phyloP scores from a whole-genome alignment of 2,888 invertebrate genomes.

The Sesamia inferens region DNA sequence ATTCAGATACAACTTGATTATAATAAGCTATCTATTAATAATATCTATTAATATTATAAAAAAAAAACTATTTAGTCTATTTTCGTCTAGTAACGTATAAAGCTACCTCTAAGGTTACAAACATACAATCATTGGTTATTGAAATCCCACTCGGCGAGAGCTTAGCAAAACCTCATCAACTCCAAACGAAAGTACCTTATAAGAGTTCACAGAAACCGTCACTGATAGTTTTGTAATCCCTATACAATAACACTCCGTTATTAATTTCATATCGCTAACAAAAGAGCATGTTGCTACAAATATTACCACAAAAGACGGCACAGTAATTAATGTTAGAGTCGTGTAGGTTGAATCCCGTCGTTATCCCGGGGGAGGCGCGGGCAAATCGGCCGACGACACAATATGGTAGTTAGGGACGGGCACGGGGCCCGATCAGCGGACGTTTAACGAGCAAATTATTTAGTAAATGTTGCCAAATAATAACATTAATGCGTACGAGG shows the following conservation, averaged over 20 bases:
- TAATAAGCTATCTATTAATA: too few relatives aligned
- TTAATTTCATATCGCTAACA: constrained; percentile 84
- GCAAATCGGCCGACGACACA: constrained; percentile 78
- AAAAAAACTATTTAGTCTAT: not conserved
- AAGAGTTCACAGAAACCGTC: constrained; percentile 75
- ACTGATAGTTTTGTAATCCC: constrained; percentile 81
- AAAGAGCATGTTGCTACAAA: constrained; percentile 88
- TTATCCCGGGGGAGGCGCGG: constrained; percentile 79
- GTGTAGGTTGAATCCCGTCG: constrained; percentile 85
- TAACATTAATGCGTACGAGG: constrained; percentile 85
- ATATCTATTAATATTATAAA: not conserved
- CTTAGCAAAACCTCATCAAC: constrained; percentile 80
- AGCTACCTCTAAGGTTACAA: constrained; percentile 14
- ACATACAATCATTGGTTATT: constrained; percentile 24
- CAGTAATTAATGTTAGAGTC: constrained; percentile 86
- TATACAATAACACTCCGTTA: constrained; percentile 76
- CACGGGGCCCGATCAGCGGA: constrained; percentile 80
- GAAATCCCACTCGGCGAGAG: constrained; percentile 49
- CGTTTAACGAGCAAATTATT: constrained; percentile 90
- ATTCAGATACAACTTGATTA: constrained; percentile 4
- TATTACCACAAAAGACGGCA: constrained; percentile 81
- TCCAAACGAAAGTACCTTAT: constrained; percentile 67
- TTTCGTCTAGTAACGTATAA: constrained; percentile 13
- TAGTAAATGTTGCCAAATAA: constrained; percentile 90
- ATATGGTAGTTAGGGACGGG: constrained; percentile 86